phyloP scores from a whole-genome alignment of 2,113 vertebrate genomes.

The Heptranchias perlo region DNA sequence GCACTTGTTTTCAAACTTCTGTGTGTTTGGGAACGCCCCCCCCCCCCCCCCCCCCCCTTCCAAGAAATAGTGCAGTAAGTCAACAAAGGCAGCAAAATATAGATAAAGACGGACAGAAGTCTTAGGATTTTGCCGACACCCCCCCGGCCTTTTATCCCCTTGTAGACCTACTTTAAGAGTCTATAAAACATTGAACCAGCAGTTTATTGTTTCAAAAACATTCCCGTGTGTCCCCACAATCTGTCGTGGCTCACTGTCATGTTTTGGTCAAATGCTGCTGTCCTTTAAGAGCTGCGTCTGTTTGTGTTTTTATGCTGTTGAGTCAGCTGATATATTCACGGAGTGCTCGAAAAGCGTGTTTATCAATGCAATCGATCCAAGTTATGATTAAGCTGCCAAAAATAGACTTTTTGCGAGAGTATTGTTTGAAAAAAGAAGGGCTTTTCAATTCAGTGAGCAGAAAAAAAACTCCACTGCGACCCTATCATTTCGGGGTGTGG shows the following conservation, averaged over 20 bases:
- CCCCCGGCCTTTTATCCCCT: no score
- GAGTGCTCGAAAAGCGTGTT: not conserved
- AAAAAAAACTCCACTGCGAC: not conserved
- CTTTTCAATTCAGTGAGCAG: not conserved
- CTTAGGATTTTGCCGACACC: not conserved
- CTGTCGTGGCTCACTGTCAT: not conserved
- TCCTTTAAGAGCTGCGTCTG: not conserved
- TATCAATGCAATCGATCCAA: not conserved
- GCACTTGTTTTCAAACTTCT: not conserved
- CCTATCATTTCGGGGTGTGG: not conserved
- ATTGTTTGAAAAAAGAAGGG: not conserved
- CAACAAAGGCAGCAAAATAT: not conserved
- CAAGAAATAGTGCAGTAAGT: not conserved
- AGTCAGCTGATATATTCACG: not conserved
- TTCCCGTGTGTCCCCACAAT: not conserved
- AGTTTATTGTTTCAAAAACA: not conserved
- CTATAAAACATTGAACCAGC: not conserved
- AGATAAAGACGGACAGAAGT: not conserved
- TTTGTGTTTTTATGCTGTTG: not conserved
- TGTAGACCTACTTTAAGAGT: not conserved
- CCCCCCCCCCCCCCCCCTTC: no score
- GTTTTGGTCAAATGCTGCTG: not conserved
- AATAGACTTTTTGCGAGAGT: not conserved
- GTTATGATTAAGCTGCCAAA: not conserved
- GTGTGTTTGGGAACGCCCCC: not conserved